A percentile compares a stretch with the other conserved stretches of the same genome.
phyloP scores from a whole-genome alignment of 2,113 vertebrate genomes.

The Salvelinus sp. region DNA sequence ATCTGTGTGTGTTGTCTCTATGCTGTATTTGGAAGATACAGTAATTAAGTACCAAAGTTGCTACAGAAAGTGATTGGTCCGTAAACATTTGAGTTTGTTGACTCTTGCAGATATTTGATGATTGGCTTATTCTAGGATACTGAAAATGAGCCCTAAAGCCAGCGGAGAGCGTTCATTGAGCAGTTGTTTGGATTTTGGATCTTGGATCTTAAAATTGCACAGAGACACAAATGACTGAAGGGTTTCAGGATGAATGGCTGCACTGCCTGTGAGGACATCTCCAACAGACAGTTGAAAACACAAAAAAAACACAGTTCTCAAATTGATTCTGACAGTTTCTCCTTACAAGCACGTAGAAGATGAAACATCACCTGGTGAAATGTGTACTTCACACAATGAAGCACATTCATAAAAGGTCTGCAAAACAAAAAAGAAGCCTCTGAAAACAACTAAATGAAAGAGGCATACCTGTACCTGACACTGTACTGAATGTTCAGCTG shows the following conservation, averaged over 20 bases:
- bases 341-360: slow-evolving; percentile 12
- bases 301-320: neutral
- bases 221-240: neutral
- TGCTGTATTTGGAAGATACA: neutral
- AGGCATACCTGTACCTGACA: slow-evolving; percentile 34
- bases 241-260: neutral
- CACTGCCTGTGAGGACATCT: neutral
- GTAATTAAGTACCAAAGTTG: neutral
- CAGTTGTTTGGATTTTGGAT: neutral
- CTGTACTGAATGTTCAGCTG: slow-evolving; percentile 27
- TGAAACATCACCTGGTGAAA: slow-evolving; percentile 1
- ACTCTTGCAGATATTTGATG: slow-evolving; percentile 39
- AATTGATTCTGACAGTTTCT: neutral
- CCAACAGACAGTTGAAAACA: slow-evolving; percentile 6
- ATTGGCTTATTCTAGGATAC: slow-evolving; percentile 14
- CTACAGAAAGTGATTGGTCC: neutral
- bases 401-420: slow-evolving; percentile 4
- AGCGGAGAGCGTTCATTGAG: neutral
- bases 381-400: slow-evolving; percentile 15
- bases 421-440: neutral
- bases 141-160: slow-evolving; percentile 6
- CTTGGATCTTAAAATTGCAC: neutral
- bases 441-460: neutral
- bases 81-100: slow-evolving; percentile 6
- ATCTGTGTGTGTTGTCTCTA: neutral